Percentiles rank a stretch among this genome's conserved stretches.
These are phyloP conservation scores for Serilophus lunatus DNA, from an alignment of 2,113 vertebrate genomes.

Conservation along the genomic window DNA sequence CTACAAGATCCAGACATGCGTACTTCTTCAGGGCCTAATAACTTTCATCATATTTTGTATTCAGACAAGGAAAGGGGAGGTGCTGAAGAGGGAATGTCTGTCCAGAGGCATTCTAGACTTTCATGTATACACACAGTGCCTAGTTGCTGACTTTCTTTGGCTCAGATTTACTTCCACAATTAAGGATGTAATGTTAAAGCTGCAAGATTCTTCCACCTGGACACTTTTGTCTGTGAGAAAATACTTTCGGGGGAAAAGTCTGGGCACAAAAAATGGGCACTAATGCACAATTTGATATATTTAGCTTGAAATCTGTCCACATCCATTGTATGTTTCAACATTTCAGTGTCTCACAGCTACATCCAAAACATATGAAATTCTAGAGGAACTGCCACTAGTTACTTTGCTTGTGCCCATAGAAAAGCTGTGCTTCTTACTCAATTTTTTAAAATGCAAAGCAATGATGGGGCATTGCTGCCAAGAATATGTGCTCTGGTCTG, in stretches of 20 bases:
- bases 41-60: neutral
- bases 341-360: neutral
- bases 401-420: neutral
- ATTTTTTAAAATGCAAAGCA: neutral
- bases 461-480: neutral
- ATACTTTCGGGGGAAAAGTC: neutral
- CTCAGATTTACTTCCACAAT: neutral
- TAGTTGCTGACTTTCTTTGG: neutral
- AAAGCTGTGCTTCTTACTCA: neutral
- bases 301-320: neutral
- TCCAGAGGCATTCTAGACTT: neutral
- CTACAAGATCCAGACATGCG: neutral
- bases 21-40: neutral
- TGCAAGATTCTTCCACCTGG: accelerated
- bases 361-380: neutral
- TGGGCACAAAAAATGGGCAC: neutral
- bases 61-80: neutral
- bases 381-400: neutral
- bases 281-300: neutral
- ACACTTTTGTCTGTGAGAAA: neutral
- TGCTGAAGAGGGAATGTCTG: neutral
- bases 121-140: accelerated
- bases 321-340: neutral
- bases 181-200: neutral
- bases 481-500: neutral